phyloP scores from a whole-genome alignment of 2,797 vertebrate genomes.

The Pipistrellus pipistrellus region DNA sequence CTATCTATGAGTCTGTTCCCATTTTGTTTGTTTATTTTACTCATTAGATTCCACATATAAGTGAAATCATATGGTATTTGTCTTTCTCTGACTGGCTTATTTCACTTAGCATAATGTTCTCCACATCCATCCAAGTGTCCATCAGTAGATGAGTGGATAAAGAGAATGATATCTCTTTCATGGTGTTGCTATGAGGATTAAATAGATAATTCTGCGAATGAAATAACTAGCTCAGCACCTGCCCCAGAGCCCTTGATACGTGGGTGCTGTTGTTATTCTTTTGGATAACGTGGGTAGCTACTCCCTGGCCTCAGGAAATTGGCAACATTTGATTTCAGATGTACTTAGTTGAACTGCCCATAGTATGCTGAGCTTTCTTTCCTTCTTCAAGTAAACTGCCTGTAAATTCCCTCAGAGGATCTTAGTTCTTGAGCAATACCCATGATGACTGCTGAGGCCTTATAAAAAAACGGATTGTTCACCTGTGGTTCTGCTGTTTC shows the following conservation, averaged over 20 bases:
- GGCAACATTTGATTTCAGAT: neutral
- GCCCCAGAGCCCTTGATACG: neutral
- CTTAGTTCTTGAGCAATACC: neutral
- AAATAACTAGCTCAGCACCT: neutral
- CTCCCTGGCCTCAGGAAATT: neutral
- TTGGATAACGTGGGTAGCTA: neutral
- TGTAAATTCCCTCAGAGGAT: neutral
- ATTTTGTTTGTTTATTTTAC: neutral
- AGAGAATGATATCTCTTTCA: neutral
- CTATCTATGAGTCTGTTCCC: neutral
- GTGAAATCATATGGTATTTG: neutral
- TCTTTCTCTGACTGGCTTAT: neutral
- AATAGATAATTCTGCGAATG: neutral
- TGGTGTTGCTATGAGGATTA: neutral
- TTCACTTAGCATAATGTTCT: neutral
- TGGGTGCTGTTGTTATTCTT: neutral
- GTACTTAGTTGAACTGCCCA: neutral
- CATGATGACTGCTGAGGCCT: neutral
- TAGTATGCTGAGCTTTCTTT: neutral
- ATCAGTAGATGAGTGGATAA: neutral
- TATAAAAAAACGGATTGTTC: neutral
- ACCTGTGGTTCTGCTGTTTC: neutral
- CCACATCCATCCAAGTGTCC: too few relatives aligned
- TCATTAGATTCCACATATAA: neutral
- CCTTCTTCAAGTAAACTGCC: slow-evolving; percentile 30